These are phyloP conservation scores for Dione vanillae DNA, from an alignment of 2,888 invertebrate species.

Conservation along the genomic window DNA sequence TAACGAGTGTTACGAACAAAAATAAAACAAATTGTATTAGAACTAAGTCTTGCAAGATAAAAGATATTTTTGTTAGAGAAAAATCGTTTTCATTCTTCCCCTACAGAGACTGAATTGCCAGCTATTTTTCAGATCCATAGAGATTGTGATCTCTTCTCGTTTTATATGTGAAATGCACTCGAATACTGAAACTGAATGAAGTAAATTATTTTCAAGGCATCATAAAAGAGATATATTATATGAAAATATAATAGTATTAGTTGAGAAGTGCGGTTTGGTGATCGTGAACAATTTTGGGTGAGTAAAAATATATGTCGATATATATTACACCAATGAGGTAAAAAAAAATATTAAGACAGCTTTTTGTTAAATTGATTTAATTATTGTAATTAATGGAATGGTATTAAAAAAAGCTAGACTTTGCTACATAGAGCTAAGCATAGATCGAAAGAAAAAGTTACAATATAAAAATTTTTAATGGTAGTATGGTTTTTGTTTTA, in stretches of 20 bases:
- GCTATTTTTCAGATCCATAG: slow-evolving; percentile 38
- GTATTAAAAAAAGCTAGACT: too few relatives aligned
- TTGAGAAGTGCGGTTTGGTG: not conserved
- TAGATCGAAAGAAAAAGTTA: too few relatives aligned
- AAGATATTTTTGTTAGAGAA: slow-evolving; percentile 36
- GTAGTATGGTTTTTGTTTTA: too few relatives aligned
- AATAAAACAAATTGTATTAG: slow-evolving; percentile 24
- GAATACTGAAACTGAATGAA: slow-evolving; percentile 23
- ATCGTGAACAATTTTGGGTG: not conserved
- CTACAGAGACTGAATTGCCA: slow-evolving; percentile 38
- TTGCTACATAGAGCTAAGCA: too few relatives aligned
- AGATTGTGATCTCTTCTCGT: slow-evolving; percentile 29
- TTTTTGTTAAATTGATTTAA: too few relatives aligned
- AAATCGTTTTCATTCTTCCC: slow-evolving; percentile 42
- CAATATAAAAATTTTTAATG: too few relatives aligned
- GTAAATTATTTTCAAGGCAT: slow-evolving; percentile 19
- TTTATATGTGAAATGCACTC: slow-evolving; percentile 23
- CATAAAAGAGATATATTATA: slow-evolving; percentile 6
- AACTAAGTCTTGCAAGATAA: slow-evolving; percentile 31
- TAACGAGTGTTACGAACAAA: not conserved
- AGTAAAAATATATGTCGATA: not conserved
- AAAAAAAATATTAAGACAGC: too few relatives aligned
- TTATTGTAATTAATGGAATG: too few relatives aligned
- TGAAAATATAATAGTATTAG: not conserved
- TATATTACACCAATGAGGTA: not conserved